Evolutionary conservation across 1,140 invertebrate species (phyloP), one percentile per base, ranked within the genome.

Genomic region (Drosophila punjabiensis): DNA sequence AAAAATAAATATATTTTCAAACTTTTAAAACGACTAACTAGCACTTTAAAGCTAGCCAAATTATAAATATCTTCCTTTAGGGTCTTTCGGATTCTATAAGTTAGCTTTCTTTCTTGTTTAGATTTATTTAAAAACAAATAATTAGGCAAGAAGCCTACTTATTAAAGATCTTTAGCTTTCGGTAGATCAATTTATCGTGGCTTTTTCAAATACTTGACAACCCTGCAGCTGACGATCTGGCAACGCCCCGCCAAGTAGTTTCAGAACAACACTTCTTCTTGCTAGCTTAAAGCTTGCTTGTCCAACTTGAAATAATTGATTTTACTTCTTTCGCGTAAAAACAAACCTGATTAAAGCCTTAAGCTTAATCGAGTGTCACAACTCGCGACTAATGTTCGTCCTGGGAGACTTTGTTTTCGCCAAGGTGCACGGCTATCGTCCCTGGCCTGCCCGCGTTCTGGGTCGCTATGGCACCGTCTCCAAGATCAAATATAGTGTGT

Each of bases 331-430:
- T 11, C 16, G 7, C 18, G n/a, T 4, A 0, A 13, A 41, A 60
- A 41, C 9, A n/a, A 16, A 5, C 7, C 16, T 8, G 0, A 18
- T 18, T 13, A 35, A 56, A n/a, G n/a, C n/a, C n/a, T n/a, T n/a
- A n/a, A n/a, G n/a, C 76, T 50, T 7, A 48, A 41, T 0, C n/a
- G 20, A 1, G 14, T 10, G 9, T 37, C 20, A 11, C 18, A 45
- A 3, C 3, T 14, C 20, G 14, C 18, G 53, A 3, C 3, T 13
- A 1, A 35, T 56, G 0, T 56, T 81, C 0, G 37, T 45, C 0
- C 59, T 53, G 6, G 84, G 81, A 9, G 85, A 89, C 20, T 88
- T 88, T 20, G 77, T 88, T 24, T 88, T 88, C 9, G 84, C 77
- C 24, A 88, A 88, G 35, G n/a, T 78, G 16, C 59, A 55, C 1